Evolutionary conservation across 1,140 invertebrate species (phyloP), one percentile per base, ranked within the genome.

Genomic region (Campoletis sonorensis): DNA sequence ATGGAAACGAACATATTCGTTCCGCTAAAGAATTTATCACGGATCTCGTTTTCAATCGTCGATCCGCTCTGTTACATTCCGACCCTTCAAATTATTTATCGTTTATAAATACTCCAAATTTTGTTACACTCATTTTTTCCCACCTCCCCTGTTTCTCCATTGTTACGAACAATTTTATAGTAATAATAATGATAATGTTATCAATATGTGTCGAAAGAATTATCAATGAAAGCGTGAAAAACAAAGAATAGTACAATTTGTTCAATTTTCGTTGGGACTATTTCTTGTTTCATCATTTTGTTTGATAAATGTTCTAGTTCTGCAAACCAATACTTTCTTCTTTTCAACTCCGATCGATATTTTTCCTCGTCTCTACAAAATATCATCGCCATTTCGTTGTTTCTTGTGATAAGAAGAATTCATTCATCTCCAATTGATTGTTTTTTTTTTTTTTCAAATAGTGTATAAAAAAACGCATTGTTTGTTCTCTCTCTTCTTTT

Each of bases 11-110:
- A 45, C 13, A 1, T 11, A 10, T 45, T 45, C 40, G 40, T 45
- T 45, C 1, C 10, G 11, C 49, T 30, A 54, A 75, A 16, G n/a
- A 40, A 75, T 75, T 18, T 40, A 49, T 54, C 49, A 75, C 72
- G 72, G 26, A 58, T 54, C 23, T 21, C 72, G 72, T 75, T 75
- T n/a, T 18, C 23, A 54, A n/a, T 4, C 18, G 23, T n/a, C 7
- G 49, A 54, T 75, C 40, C 72, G 49, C 37, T 77, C 23, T 61
- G 73, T 77, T 77, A 77, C 73, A 77, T 77, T 77, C 73, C 73
- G 51, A 61, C 30, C 3, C 4, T 21, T 26, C 61, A 64, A 4
- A 54, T 23, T 30, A 72, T 72, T 75, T 49, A 54, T 21, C 21
- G 21, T 78, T 45, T 45, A 78, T 37, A 61, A 78, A 67, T 37